A percentile compares a stretch with the other conserved stretches of the same genome.
phyloP scores from a whole-genome alignment of 2,797 vertebrate genomes.

The Enteromius paludinosus region DNA sequence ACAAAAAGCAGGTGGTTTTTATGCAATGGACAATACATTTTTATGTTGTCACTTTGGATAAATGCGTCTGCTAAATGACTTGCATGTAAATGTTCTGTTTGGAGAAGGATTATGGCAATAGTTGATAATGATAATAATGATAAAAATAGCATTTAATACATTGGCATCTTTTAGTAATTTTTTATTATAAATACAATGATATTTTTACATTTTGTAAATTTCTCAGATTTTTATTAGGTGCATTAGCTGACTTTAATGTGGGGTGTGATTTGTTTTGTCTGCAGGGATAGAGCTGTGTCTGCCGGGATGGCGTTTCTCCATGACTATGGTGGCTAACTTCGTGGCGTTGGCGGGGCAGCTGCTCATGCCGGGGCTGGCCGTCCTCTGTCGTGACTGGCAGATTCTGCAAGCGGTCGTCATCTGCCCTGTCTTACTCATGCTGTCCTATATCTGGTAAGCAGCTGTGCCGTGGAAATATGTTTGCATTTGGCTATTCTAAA shows the following conservation, averaged over 20 bases:
- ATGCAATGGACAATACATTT: not conserved
- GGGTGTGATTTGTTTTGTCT: not conserved
- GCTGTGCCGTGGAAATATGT: not conserved
- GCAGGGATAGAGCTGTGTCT: constrained; percentile 95
- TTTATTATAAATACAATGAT: no score
- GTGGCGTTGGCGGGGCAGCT: constrained; percentile 91
- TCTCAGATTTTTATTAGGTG: no score
- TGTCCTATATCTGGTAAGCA: constrained; percentile 93
- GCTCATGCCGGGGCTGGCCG: constrained; percentile 92
- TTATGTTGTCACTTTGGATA: no score
- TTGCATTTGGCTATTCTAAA: not conserved
- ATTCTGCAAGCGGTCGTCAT: constrained; percentile 94
- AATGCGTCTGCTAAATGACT: no score
- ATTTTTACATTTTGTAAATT: not conserved
- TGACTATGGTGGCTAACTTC: constrained; percentile 96
- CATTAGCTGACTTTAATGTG: not conserved
- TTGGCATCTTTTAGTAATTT: not conserved
- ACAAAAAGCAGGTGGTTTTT: not conserved
- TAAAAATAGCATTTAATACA: not conserved
- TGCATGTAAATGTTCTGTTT: not conserved
- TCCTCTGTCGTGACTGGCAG: constrained; percentile 92
- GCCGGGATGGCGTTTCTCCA: constrained; percentile 91
- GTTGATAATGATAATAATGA: not conserved
- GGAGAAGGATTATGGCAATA: not conserved
- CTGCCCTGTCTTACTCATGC: constrained; percentile 93